Conservation (phyloP, 2,888 invertebrate species). For the Myopa testacea region DNA sequence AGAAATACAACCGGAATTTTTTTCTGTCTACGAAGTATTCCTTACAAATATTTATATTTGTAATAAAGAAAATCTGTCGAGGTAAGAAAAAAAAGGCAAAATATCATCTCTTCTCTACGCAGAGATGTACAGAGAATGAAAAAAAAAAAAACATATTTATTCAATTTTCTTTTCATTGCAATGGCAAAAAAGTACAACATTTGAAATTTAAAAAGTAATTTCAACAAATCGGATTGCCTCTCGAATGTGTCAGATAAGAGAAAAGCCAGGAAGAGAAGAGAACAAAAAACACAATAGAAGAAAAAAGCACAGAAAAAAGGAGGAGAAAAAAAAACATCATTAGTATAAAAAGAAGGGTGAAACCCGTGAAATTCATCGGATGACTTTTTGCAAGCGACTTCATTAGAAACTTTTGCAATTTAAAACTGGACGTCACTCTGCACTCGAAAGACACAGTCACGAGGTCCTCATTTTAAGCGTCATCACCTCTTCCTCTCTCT, state of each 20-base stretch:
- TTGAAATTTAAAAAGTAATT: constrained; percentile 28
- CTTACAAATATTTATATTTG: no score
- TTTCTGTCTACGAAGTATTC: no score
- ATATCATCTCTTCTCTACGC: no score
- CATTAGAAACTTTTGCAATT: constrained; percentile 35
- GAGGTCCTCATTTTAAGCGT: not conserved
- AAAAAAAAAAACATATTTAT: no score
- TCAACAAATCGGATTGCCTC: constrained; percentile 15
- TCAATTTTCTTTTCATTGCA: not conserved
- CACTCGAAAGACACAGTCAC: not conserved
- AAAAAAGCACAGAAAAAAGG: no score
- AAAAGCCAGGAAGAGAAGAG: not conserved
- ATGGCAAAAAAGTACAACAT: not conserved
- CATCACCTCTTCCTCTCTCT: no score
- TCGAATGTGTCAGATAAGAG: not conserved
- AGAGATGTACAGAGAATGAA: no score
- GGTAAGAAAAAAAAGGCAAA: no score
- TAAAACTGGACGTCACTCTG: constrained; percentile 26
- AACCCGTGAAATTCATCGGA: not conserved
- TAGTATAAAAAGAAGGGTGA: no score
- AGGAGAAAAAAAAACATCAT: not conserved
- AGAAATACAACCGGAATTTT: no score
- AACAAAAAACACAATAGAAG: not conserved
- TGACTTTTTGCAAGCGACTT: constrained; percentile 15
- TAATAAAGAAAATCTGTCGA: no score